Conservation (phyloP, 1,140 invertebrate genomes). For the Brachionus calyciflorus region DNA sequence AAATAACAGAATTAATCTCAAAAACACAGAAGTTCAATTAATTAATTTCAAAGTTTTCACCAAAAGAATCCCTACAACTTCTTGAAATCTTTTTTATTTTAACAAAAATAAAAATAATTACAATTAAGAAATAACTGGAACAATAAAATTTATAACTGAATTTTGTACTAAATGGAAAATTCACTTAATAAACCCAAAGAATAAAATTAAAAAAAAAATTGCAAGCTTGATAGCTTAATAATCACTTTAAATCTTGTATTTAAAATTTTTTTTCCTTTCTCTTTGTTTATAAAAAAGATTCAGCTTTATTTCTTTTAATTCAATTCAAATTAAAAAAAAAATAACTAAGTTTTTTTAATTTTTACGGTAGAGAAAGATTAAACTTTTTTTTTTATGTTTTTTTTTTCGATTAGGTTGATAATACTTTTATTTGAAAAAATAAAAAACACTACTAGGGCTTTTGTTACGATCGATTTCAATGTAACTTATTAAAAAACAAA, state of each 20-base stretch:
- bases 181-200: background rate
- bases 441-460: too few relatives aligned
- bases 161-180: background rate
- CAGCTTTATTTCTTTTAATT: slow-evolving; percentile 17
- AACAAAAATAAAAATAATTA: too few relatives aligned
- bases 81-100: too few relatives aligned
- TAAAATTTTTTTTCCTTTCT: slow-evolving; percentile 28
- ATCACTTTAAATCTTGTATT: slow-evolving; percentile 23
- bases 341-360: background rate
- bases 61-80: too few relatives aligned
- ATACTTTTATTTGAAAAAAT: background rate
- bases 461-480: background rate
- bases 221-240: background rate
- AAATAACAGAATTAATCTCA: too few relatives aligned
- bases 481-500: background rate
- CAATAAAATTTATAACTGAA: too few relatives aligned
- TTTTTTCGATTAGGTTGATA: slow-evolving; percentile 30
- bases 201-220: slow-evolving; percentile 20
- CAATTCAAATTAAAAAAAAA: slow-evolving; percentile 26
- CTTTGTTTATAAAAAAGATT: slow-evolving; percentile 40
- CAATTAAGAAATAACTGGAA: too few relatives aligned
- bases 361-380: background rate
- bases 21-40: too few relatives aligned
- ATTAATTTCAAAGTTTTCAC: too few relatives aligned
- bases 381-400: slow-evolving; percentile 15